phyloP scores from a whole-genome alignment of 2,888 invertebrate species.

The Thalpophila matura region DNA sequence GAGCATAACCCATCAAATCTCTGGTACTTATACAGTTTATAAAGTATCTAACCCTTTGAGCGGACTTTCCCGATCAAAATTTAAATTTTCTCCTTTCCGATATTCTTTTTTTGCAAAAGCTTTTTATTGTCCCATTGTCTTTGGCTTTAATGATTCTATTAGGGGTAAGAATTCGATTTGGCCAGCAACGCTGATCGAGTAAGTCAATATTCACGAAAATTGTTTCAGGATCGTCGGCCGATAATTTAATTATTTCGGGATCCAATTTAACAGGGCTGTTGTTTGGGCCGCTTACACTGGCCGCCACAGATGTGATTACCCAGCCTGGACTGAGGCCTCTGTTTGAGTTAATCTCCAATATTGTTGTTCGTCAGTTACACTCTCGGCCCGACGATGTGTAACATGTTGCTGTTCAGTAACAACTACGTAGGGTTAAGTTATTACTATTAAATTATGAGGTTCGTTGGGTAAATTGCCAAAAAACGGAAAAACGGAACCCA shows the following conservation, averaged over 20 bases:
- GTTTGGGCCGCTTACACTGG: slow-evolving; percentile 67
- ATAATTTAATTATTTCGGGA: slow-evolving; percentile 82
- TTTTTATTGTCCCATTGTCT: slow-evolving; percentile 57
- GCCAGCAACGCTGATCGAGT: slow-evolving; percentile 67
- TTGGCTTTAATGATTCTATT: slow-evolving; percentile 72
- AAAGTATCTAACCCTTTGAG: slow-evolving; percentile 12
- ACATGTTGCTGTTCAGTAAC: slow-evolving; percentile 39
- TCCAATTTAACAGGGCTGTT: slow-evolving; percentile 69
- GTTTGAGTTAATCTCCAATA: slow-evolving; percentile 66
- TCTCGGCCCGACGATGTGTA: slow-evolving; percentile 35
- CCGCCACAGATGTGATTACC: slow-evolving; percentile 68
- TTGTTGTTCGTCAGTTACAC: slow-evolving; percentile 57
- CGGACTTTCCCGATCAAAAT: slow-evolving; percentile 15
- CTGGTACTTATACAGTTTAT: background rate
- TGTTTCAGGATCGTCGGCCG: slow-evolving; percentile 79
- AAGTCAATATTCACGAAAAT: slow-evolving; percentile 82
- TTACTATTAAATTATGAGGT: slow-evolving; percentile 10
- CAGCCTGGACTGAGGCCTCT: slow-evolving; percentile 49
- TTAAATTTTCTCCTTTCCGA: slow-evolving; percentile 16
- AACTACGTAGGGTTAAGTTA: slow-evolving; percentile 11
- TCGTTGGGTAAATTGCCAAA: background rate
- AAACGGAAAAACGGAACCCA: too few relatives aligned
- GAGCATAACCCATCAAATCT: slow-evolving; percentile 4
- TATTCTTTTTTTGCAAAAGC: slow-evolving; percentile 43
- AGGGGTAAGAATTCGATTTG: slow-evolving; percentile 75